Evolutionary conservation across 2,113 vertebrate genomes (phyloP), one percentile per base, ranked within the genome.

Genomic region (Rynchops niger): DNA sequence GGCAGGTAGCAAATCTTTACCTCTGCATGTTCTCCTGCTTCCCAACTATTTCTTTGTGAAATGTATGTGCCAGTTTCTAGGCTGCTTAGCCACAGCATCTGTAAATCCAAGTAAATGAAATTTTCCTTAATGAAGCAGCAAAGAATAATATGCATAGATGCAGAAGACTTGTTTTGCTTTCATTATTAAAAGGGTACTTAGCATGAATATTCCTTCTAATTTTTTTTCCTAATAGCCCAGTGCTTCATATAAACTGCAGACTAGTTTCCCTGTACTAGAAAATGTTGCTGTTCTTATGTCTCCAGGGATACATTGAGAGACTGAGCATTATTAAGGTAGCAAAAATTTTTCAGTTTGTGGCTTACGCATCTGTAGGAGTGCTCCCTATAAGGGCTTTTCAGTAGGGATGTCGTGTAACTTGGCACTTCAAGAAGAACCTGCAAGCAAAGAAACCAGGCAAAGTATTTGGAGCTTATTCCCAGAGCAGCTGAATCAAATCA

Each of bases 111-210:
- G 43, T 15, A 95, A 92, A 93, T 91, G 34, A 82, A 71, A 79
- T 87, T 86, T 88, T 87, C 67, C 30, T 55, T 94, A 79, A 89
- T 73, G 73, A 92, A 92, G 55, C 77, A 81, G 49, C 36, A 20
- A 77, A 84, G 55, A 92, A 40, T 73, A 88, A 17, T 82, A 9
- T 40, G 67, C 58, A 32, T 82, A 87, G 34, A 42, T 72, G 45
- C 25, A 81, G 88, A 88, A 78, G 79, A 70, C 86, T 94, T 89
- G 36, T 55, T 96, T 93, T 9, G 0, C 67, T 91, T 94, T 74
- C 59, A 63, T 95, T 95, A 93, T 95, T 95, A 93, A 92, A 95
- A 82, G 70, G 38, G 59, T 93, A 90, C 74, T 95, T 95, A 86
- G 81, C n/a, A 74, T 73, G 74, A 87, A 81, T 91, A 87, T 77